phyloP scores from a whole-genome alignment of 2,113 vertebrate genomes.

The Embiotoca jacksoni region DNA sequence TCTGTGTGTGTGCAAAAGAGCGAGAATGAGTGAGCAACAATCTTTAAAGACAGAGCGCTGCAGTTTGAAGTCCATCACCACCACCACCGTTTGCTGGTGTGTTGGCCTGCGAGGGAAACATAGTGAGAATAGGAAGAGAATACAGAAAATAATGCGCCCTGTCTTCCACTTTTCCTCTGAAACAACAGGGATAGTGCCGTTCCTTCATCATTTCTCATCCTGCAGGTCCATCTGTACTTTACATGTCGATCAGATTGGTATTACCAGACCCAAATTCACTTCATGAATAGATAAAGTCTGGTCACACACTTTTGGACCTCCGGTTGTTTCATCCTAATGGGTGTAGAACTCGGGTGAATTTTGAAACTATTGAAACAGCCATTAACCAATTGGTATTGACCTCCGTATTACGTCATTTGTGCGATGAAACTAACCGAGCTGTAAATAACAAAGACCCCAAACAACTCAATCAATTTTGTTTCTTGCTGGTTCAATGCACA shows the following conservation, averaged over 20 bases:
- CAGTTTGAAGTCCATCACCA: constrained; percentile 14
- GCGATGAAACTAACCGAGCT: constrained; percentile 35
- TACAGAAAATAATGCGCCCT: no score
- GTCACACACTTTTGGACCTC: no score
- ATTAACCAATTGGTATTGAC: no score
- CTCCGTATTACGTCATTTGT: neutral
- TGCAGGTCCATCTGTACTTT: neutral
- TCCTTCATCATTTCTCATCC: neutral
- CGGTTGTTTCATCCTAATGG: no score
- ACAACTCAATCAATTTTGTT: constrained; percentile 40
- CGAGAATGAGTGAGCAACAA: neutral
- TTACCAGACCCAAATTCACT: no score
- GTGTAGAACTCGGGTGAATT: no score
- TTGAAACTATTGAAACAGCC: no score
- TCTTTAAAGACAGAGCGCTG: neutral
- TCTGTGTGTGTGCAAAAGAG: neutral
- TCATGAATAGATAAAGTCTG: no score
- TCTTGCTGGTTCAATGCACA: constrained; percentile 13
- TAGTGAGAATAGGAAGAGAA: neutral
- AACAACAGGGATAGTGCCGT: neutral
- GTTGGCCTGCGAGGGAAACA: constrained; percentile 9
- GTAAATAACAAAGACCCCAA: constrained; percentile 2
- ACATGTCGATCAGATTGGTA: neutral
- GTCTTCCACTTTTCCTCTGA: neutral
- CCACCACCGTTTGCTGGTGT: neutral